Conservation (phyloP, 1,140 invertebrate genomes). For the Conus betulinus region DNA sequence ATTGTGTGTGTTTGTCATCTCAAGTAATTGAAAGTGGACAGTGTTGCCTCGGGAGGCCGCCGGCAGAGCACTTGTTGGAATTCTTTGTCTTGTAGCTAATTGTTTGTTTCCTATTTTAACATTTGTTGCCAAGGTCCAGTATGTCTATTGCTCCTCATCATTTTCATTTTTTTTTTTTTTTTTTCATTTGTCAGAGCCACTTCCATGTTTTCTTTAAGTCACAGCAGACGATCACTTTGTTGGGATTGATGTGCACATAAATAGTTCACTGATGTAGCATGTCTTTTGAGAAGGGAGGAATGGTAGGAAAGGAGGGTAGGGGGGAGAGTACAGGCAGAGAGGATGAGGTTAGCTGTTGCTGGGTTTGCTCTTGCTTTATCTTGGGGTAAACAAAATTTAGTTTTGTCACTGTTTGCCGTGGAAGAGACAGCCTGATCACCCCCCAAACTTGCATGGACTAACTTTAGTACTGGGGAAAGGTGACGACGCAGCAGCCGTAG, state of each 20-base stretch:
- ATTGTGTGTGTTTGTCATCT: background rate
- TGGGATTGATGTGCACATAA: background rate
- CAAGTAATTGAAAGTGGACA: background rate
- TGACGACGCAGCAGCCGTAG: too few relatives aligned
- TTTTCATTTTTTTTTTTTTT: background rate
- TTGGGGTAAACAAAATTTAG: too few relatives aligned
- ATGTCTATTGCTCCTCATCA: too few relatives aligned
- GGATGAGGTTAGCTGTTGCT: too few relatives aligned
- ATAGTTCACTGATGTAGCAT: too few relatives aligned
- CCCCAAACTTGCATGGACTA: too few relatives aligned
- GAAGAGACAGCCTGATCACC: too few relatives aligned
- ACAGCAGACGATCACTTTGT: background rate
- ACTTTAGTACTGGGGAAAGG: too few relatives aligned
- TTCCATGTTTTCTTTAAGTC: background rate
- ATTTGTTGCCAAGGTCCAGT: too few relatives aligned
- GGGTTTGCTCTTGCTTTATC: too few relatives aligned
- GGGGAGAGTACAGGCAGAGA: background rate
- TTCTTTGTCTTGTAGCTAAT: background rate
- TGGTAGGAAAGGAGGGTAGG: background rate
- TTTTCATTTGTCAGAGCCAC: background rate
- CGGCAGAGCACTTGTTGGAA: background rate
- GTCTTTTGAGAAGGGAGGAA: background rate
- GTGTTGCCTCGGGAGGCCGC: background rate
- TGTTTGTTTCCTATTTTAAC: background rate
- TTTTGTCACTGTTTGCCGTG: too few relatives aligned